Evolutionary conservation across 2,888 invertebrate genomes (phyloP), one percentile per base, ranked within the genome.

Genomic region (Diadegma fenestrale): DNA sequence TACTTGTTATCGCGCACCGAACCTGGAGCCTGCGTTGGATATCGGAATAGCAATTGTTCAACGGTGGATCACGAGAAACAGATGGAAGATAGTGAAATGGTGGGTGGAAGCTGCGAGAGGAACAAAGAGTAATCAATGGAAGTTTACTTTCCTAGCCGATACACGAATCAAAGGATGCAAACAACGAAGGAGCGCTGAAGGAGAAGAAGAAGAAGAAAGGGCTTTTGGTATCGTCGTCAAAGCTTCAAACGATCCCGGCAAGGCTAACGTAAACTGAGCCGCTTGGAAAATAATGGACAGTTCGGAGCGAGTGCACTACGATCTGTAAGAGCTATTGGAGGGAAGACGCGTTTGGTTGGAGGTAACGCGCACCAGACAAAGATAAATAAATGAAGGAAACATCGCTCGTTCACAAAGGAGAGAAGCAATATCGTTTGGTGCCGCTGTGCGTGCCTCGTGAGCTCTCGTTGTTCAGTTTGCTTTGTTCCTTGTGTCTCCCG

Each of bases 311-410:
- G 45, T 33, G 54, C 84, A 86, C 86, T 77, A 58, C 33, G 48
- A 68, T 77, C 66, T 72, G 79, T 80, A 61, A 82, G 64, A 82
- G 66, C 54, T 51, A 78, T 77, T 48, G 80, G 78, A 86, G 80
- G 82, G 82, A 84, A 86, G 81, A 81, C 51, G 69, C 80, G 80
- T 58, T n/a, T 58, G 83, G 84, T 63, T 71, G 66, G 86, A 77
- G 81, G 80, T 76, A 71, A 82, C 86, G 87, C 82, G 85, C 14
- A 26, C 75, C 88, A 88, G 90, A 89, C 90, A 88, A 90, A 92
- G 92, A 92, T 91, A 92, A 92, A 92, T 92, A 92, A 92, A 91
- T 90, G 90, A 90, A 91, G 90, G 90, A 92, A 92, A 92, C 90
- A 90, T 87, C 87, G 88, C 84, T 86, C 82, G 87, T 78, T 88